Evolutionary conservation across 2,113 vertebrate species (phyloP).

Genomic region (Chrysemys picta): DNA sequence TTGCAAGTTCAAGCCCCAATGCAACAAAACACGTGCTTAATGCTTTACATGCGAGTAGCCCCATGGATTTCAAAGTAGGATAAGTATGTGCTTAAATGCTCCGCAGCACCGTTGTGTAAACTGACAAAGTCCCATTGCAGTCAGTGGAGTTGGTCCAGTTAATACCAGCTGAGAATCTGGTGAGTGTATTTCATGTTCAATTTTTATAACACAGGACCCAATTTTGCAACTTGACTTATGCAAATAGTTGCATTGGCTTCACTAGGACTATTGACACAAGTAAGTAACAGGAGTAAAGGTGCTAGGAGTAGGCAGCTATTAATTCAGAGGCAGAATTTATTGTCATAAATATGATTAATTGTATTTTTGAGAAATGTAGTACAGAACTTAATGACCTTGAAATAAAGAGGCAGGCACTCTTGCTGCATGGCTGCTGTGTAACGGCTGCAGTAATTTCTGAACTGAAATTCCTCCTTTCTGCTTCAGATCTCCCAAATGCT

Average conservation of each 20-base stretch:
- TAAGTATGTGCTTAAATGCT: accelerated
- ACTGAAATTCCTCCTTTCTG: background rate
- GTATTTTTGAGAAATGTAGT: background rate
- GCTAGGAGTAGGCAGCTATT: too few species aligned
- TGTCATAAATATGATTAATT: background rate
- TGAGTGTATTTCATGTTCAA: accelerated
- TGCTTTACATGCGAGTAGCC: background rate
- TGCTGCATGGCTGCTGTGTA: background rate
- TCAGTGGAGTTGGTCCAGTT: accelerated
- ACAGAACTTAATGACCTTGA: background rate
- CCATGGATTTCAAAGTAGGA: accelerated
- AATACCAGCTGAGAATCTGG: background rate
- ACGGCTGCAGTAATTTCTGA: background rate
- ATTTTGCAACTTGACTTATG: background rate
- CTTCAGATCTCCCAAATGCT: background rate
- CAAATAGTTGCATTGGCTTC: background rate
- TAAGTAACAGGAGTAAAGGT: background rate
- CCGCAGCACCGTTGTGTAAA: background rate
- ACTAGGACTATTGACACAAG: background rate
- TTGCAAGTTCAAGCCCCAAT: background rate
- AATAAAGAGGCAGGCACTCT: background rate
- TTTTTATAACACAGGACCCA: background rate
- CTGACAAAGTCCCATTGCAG: background rate
- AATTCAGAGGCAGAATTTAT: background rate
- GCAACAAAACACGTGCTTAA: background rate